Evolutionary conservation across 2,888 invertebrate genomes (phyloP).

Genomic region (Phorcus lineatus): DNA sequence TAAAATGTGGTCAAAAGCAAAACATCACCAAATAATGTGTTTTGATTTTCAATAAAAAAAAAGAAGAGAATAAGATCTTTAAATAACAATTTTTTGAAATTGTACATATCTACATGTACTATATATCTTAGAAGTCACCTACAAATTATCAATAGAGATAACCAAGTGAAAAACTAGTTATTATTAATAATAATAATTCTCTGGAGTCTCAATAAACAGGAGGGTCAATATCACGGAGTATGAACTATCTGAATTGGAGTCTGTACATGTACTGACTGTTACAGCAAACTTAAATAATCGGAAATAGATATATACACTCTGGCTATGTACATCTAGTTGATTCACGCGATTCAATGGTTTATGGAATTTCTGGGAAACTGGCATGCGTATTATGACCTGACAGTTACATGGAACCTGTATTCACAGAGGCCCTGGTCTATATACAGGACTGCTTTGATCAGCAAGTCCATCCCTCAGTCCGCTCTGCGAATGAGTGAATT

Average conservation of each 20-base stretch:
- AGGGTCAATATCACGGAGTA: background rate
- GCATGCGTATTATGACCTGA: constrained; percentile 26
- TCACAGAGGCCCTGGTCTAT: no score
- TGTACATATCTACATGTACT: constrained; percentile 25
- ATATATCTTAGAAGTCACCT: constrained; percentile 5
- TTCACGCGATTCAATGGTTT: background rate
- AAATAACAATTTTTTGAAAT: constrained; percentile 20
- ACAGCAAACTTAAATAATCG: constrained; percentile 21
- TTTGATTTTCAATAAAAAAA: constrained; percentile 6
- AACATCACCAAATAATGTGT: constrained; percentile 18
- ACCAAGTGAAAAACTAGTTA: background rate
- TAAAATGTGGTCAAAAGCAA: constrained; percentile 22
- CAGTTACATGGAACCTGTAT: no score
- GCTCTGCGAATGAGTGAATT: no score
- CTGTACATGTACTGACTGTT: background rate
- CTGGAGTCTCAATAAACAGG: background rate
- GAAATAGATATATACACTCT: constrained; percentile 20
- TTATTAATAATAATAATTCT: background rate
- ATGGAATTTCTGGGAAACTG: constrained; percentile 24
- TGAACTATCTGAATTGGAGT: background rate
- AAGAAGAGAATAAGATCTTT: background rate
- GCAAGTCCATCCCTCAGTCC: no score
- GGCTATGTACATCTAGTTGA: constrained; percentile 7
- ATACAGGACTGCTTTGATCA: no score
- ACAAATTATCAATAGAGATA: constrained; percentile 16